Conservation (phyloP, 2,888 invertebrate species). For the Nematopogon swammerdamellus region DNA sequence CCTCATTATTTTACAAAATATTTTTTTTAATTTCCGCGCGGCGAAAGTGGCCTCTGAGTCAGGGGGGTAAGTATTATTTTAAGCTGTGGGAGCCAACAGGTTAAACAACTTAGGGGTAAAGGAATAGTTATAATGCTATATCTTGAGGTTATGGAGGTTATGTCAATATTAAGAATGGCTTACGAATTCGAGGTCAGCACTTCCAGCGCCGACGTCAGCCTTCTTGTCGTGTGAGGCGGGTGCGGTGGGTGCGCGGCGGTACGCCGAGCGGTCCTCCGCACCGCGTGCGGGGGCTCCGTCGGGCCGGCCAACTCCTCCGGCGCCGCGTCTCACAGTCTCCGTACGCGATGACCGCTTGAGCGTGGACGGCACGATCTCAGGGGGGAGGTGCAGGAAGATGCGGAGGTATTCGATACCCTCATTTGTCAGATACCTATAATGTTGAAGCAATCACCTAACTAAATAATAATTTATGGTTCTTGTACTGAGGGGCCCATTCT, state of each 20-base stretch:
- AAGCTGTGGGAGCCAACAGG: no score
- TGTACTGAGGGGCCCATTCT: no score
- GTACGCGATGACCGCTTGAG: conserved; percentile 87
- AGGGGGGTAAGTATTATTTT: no score
- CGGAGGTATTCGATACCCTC: conserved; percentile 97
- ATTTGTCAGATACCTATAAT: conserved; percentile 85
- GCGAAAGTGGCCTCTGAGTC: no score
- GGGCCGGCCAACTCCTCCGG: conserved; percentile 61
- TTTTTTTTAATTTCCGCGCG: no score
- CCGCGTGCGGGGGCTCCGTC: conserved; percentile 69
- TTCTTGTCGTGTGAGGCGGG: conserved; percentile 82
- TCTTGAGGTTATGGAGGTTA: no score
- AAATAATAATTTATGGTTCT: no score
- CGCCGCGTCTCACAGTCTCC: conserved; percentile 79
- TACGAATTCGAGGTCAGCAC: conserved; percentile 87
- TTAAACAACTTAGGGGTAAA: no score
- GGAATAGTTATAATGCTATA: no score
- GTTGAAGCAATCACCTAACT: no score
- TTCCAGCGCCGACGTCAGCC: conserved; percentile 95
- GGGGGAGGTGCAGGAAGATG: conserved; percentile 92
- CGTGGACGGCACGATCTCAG: conserved; percentile 98
- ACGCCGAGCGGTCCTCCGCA: conserved; percentile 79
- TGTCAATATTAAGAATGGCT: conserved; percentile 20
- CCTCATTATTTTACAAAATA: no score
- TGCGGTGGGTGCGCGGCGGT: conserved; percentile 71